Conservation (phyloP, 1,140 invertebrate genomes). For the Scaptomyza hsui region DNA sequence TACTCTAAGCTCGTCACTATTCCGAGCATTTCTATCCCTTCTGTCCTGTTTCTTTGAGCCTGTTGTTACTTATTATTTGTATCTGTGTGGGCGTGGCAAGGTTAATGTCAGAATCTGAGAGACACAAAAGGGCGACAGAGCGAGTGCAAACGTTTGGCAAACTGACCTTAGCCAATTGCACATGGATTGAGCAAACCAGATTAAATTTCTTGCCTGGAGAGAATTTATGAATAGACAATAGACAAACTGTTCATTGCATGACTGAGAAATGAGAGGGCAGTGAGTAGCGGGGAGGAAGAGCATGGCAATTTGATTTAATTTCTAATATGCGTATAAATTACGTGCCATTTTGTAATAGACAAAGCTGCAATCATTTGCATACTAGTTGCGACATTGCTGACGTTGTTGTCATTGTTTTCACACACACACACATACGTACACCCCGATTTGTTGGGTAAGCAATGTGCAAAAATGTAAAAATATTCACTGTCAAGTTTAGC, state of each 20-base stretch:
- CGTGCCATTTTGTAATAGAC: constrained; percentile 50
- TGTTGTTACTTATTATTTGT: constrained; percentile 1
- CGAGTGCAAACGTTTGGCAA: constrained; percentile 12
- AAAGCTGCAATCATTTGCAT: constrained; percentile 61
- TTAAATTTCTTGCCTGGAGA: constrained; percentile 23
- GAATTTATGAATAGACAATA: constrained; percentile 34
- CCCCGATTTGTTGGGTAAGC: constrained; percentile 5
- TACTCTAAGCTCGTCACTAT: neutral
- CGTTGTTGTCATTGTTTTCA: constrained; percentile 20
- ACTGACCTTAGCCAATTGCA: constrained; percentile 68
- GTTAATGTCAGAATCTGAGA: neutral
- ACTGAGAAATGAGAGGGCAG: neutral
- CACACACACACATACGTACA: no score
- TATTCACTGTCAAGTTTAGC: constrained; percentile 54
- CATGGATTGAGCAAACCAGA: constrained; percentile 45
- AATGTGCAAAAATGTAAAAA: constrained; percentile 1
- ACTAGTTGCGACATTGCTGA: constrained; percentile 19
- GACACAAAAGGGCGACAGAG: neutral
- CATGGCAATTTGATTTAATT: constrained; percentile 36
- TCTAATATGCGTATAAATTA: constrained; percentile 59
- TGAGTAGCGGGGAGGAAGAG: neutral
- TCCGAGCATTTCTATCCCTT: neutral
- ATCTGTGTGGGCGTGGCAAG: constrained; percentile 11
- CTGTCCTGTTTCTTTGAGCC: neutral
- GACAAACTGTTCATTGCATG: constrained; percentile 6